Conservation (phyloP, 2,888 invertebrate genomes). For the Brachylomia viminalis region DNA sequence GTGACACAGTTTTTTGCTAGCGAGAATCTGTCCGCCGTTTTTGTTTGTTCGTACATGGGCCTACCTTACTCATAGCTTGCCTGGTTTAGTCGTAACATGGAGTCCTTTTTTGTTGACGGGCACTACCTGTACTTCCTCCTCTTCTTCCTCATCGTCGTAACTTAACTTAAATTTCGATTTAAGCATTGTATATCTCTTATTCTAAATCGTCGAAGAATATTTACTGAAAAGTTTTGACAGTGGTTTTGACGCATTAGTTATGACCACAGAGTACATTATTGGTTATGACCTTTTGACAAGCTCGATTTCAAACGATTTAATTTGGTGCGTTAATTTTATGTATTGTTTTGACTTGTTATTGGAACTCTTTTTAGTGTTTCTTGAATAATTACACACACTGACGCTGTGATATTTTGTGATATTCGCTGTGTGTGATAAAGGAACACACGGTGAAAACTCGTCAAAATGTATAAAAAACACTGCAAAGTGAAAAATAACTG, state of each 20-base stretch:
- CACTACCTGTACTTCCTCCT: neutral
- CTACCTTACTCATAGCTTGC: neutral
- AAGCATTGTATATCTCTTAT: conserved; percentile 5
- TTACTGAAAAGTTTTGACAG: neutral
- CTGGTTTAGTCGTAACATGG: neutral
- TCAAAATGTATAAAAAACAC: neutral
- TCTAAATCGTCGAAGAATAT: neutral
- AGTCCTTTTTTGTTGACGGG: neutral
- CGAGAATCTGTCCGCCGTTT: too few relatives aligned
- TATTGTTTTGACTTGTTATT: conserved; percentile 1
- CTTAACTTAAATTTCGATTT: conserved; percentile 5
- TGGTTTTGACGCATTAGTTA: conserved; percentile 1
- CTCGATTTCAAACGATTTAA: conserved; percentile 18
- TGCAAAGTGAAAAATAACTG: too few relatives aligned
- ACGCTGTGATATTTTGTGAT: too few relatives aligned
- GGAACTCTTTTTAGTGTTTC: neutral
- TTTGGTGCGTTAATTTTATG: too few relatives aligned
- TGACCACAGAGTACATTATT: too few relatives aligned
- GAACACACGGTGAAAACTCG: neutral
- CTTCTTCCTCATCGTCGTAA: neutral
- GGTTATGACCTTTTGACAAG: too few relatives aligned
- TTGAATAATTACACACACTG: neutral
- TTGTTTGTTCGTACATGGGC: too few relatives aligned
- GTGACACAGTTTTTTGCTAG: too few relatives aligned
- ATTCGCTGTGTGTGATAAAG: too few relatives aligned